A percentile compares a stretch with the other conserved stretches of the same genome.
Evolutionary conservation across 2,113 vertebrate species (phyloP).

Genomic region (Acinonyx jubatus): DNA sequence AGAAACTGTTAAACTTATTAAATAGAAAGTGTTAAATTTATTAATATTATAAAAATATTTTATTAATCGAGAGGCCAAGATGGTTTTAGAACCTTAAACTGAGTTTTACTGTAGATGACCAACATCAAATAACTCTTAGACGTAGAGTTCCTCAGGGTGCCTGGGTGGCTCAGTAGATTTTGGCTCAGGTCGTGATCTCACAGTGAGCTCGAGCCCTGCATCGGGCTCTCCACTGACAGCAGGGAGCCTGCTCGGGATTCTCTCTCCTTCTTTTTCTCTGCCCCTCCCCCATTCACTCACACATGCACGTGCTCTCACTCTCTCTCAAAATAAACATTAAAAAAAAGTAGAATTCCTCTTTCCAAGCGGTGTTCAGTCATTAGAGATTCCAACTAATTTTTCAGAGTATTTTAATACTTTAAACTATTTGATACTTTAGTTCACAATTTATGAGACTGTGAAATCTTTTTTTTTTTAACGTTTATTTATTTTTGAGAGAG

Average conservation of each 20-base stretch:
- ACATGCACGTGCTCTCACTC: too few species aligned
- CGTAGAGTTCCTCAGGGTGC: background rate
- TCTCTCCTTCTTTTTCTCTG: too few species aligned
- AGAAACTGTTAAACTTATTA: background rate
- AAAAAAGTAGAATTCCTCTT: background rate
- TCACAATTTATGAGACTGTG: too few species aligned
- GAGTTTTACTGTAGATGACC: background rate
- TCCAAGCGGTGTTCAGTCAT: rapidly evolving
- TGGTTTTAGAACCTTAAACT: background rate
- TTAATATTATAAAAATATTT: background rate
- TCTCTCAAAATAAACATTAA: too few species aligned
- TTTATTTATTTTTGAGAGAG: too few species aligned
- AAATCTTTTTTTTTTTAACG: background rate
- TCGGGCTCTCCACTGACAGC: too few species aligned
- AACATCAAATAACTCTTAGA: background rate
- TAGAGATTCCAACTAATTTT: background rate
- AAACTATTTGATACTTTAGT: background rate
- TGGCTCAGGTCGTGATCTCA: too few species aligned
- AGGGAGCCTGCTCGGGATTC: too few species aligned
- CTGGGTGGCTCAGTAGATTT: too few species aligned
- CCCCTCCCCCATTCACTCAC: too few species aligned
- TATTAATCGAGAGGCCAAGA: background rate
- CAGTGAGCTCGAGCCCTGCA: too few species aligned
- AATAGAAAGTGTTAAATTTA: background rate
- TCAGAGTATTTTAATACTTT: background rate